phyloP scores from a whole-genome alignment of 2,797 vertebrate genomes.

The Tenualosa ilisha region DNA sequence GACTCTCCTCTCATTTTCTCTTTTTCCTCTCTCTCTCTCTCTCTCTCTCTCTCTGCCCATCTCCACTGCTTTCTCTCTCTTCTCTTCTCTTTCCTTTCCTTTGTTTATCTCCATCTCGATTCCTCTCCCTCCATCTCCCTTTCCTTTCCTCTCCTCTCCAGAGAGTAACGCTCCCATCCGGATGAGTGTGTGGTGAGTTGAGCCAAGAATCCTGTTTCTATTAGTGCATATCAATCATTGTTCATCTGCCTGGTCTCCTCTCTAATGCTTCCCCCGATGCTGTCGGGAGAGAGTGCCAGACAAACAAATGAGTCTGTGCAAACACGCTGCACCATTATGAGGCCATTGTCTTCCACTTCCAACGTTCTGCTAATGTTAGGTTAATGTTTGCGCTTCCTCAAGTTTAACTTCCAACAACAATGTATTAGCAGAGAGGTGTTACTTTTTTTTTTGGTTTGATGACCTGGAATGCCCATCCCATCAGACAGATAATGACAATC shows the following conservation, averaged over 20 bases:
- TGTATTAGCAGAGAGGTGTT: conserved; percentile 15
- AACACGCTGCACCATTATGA: background rate
- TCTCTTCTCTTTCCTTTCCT: background rate
- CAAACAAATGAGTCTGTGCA: conserved; percentile 11
- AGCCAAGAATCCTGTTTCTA: conserved; percentile 4
- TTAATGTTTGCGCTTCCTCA: conserved; percentile 14
- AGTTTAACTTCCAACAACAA: background rate
- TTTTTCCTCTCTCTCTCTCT: background rate
- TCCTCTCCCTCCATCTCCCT: background rate
- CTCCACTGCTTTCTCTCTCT: background rate
- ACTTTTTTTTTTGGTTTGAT: background rate
- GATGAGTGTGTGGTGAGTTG: background rate
- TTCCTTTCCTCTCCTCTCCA: background rate
- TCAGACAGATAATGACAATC: background rate
- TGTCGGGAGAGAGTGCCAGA: background rate
- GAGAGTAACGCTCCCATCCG: background rate
- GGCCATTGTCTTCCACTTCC: background rate
- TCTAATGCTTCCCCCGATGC: conserved; percentile 20
- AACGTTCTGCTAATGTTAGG: background rate
- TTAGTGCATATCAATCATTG: conserved; percentile 22
- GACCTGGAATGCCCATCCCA: background rate
- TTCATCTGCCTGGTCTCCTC: background rate
- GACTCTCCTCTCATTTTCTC: background rate
- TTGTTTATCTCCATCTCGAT: background rate
- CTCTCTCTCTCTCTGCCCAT: background rate